A percentile compares a stretch with the other conserved stretches of the same genome.
phyloP scores from a whole-genome alignment of 53 echinoderm and acorn worm species.

The Crossaster papposus region DNA sequence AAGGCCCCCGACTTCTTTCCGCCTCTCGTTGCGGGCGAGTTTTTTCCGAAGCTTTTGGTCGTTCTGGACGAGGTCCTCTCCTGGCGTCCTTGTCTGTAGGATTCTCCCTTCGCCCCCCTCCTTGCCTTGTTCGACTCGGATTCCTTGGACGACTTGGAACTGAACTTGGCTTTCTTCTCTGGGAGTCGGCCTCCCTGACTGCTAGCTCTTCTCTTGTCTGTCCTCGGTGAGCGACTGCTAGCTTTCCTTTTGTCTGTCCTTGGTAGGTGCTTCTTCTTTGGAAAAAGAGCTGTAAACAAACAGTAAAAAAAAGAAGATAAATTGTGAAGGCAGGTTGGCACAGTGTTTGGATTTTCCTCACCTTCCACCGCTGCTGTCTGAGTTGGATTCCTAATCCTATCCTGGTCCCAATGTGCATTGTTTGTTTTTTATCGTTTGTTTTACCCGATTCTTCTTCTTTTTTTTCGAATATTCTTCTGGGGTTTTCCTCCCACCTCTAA shows the following conservation, averaged over 20 bases:
- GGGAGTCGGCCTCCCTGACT: neutral
- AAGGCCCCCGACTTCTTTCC: slow-evolving; percentile 10
- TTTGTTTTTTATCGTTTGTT: no score
- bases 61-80: neutral
- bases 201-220: slow-evolving; percentile 30
- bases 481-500: no score
- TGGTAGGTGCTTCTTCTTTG: slow-evolving; percentile 25
- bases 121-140: neutral
- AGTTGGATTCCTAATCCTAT: no score
- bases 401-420: no score
- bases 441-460: no score
- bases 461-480: no score
- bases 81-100: neutral
- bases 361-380: no score
- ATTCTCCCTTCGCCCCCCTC: slow-evolving; percentile 10
- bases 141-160: neutral
- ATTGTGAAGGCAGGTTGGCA: neutral
- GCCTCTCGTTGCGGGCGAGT: neutral
- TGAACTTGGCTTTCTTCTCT: slow-evolving; percentile 34
- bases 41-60: slow-evolving; percentile 35
- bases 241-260: slow-evolving; percentile 42
- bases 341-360: no score
- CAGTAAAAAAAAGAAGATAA: neutral
- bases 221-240: slow-evolving; percentile 17
- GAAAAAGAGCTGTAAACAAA: slow-evolving; percentile 35